These are phyloP conservation scores for Scaptomyza polygonia DNA, from an alignment of 2,888 invertebrate species.

Conservation along the genomic window DNA sequence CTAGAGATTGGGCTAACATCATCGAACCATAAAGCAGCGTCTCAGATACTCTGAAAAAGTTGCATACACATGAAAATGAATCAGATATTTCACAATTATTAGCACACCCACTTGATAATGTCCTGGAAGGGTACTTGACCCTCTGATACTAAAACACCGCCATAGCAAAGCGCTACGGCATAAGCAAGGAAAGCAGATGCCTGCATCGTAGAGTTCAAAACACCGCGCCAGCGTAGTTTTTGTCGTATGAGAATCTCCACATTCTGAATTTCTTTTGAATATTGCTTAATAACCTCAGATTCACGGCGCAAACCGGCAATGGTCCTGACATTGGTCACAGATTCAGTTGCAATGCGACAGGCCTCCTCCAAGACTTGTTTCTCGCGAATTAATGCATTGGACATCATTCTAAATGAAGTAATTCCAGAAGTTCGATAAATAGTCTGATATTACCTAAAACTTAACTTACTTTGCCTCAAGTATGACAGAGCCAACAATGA, in stretches of 20 bases:
- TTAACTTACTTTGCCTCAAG: constrained; percentile 86
- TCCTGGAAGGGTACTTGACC: constrained; percentile 87
- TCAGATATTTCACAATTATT: rapidly evolving
- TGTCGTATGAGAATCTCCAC: constrained; percentile 85
- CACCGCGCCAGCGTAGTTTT: constrained; percentile 87
- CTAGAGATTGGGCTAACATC: constrained; percentile 92
- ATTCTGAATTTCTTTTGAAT: constrained; percentile 86
- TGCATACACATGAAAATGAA: neutral
- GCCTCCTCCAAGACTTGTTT: constrained; percentile 88
- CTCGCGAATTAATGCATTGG: constrained; percentile 87
- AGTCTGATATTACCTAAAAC: neutral
- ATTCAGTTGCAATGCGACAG: constrained; percentile 90
- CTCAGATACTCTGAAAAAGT: constrained; percentile 87
- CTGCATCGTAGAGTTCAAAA: constrained; percentile 89
- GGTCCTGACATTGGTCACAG: constrained; percentile 90
- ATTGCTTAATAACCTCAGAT: constrained; percentile 86
- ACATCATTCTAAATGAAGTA: constrained; percentile 85
- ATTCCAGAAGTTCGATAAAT: neutral
- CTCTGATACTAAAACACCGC: constrained; percentile 88
- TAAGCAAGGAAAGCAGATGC: constrained; percentile 90
- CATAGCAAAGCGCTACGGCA: constrained; percentile 89
- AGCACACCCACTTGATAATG: constrained; percentile 87
- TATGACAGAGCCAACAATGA: constrained; percentile 89
- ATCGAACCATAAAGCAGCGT: constrained; percentile 91
- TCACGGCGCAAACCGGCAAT: constrained; percentile 89